Base-by-base conservation (phyloP, 2,113 vertebrate species). In the Rhabdomys dilectus region DNA sequence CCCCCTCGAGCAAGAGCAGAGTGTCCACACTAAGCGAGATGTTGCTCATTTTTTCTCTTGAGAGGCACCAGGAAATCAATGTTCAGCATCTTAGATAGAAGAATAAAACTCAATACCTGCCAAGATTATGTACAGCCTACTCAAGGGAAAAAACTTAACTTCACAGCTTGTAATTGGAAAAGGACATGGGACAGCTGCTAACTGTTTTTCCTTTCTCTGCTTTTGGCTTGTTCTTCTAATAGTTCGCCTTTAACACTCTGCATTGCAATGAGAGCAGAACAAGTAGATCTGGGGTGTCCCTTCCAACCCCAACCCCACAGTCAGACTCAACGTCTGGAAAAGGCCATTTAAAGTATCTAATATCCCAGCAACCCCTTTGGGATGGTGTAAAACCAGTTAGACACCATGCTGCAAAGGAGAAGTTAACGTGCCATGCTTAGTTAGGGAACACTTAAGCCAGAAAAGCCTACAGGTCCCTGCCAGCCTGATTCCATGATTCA, bases 81-180 rank as follows among this genome's bases (percentile, higher is more conserved):
- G 16, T 96, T 97, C 92, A 75, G 76, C 85, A 88, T 94, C 64
- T 96, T 87, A 94, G 82, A 93, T 29, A 58, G 95, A 91, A 92
- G 94, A 97, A 89, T 92, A 89, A 89, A 96, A 97, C 16, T 94
- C 70, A 42, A 88, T 64, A 96, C 91, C 88, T 96, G 97, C 97
- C 97, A 97, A 97, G 93, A 97, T 94, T 97, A 89, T 95, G 91
- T 96, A 80, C 93, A 89, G 89, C 96, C 94, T 89, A 96, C 89
- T 91, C 89, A 96, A 96, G 93, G 81, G 39, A 84, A 97, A 93
- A 88, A 64, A 29, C 89, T 78, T 82, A 89, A 82, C 77, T 96
- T 96, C 95, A 96, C 97, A 97, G 97, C 93, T 97, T 98, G 95
- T 94, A 87, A 95, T 97, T 89, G 94, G 91, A 92, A 97, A 98